Percentiles rank a stretch among this genome's conserved stretches.
These are phyloP conservation scores for Rhodinocichla rosea DNA, from an alignment of 2,113 vertebrate genomes.

Conservation along the genomic window DNA sequence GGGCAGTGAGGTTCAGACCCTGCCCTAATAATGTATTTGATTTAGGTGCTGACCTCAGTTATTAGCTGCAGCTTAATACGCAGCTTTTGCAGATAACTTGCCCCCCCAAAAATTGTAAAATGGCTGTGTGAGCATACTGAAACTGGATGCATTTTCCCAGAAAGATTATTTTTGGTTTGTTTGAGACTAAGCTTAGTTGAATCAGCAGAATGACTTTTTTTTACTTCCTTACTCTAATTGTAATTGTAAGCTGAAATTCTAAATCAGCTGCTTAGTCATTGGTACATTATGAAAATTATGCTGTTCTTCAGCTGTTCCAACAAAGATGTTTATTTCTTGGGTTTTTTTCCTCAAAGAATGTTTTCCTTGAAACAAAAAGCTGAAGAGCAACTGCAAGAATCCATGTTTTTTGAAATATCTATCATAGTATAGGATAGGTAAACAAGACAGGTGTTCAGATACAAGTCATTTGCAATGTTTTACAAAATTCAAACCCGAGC, in stretches of 20 bases:
- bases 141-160: background rate
- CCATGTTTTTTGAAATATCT: background rate
- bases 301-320: background rate
- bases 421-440: background rate
- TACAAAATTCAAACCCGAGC: background rate
- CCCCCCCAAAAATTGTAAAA: background rate
- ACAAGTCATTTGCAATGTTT: background rate
- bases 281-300: background rate
- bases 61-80: background rate
- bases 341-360: background rate
- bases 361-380: background rate
- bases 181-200: background rate
- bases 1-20: background rate
- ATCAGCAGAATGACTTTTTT: background rate
- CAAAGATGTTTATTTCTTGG: background rate
- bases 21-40: background rate
- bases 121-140: background rate
- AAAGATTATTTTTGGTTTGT: background rate
- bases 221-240: slow-evolving; percentile 1
- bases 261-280: background rate
- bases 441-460: background rate
- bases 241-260: background rate
- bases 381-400: background rate
- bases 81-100: background rate
- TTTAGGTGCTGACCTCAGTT: background rate